Base-by-base conservation (phyloP, 2,888 invertebrate species). In the Tetragonula carbonaria region DNA sequence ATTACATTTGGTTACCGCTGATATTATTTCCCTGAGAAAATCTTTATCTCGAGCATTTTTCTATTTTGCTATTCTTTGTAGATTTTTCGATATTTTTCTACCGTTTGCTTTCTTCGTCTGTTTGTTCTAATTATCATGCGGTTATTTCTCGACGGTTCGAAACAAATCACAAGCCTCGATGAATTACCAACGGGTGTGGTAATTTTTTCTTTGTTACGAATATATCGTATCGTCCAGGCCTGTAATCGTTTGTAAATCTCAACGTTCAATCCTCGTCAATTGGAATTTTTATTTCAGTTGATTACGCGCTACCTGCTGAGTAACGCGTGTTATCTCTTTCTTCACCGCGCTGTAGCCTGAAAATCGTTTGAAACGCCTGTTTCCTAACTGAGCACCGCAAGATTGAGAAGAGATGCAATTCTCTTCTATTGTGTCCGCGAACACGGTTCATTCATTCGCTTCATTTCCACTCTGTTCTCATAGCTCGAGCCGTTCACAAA, bases 341-440 rank as follows among this genome's bases (percentile, higher is more conserved):
- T 28, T 50, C 65, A 59, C 45, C 16, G 57, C 51, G 3, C 45
- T 66, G 72, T 75, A 51, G 45, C 33, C 79, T 75, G 74, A 75
- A 79, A 82, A 82, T 79, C 79, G 75, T 55, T 63, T 28, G 62
- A 72, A 72, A 63, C 14, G 80, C 51, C 75, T 82, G 75, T 82
- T 28, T 82, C 80, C 79, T 75, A 72, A 75, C 80, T 14, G 53
- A 53, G 53, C 67, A 67, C 57, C 55, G 70, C 59, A 59, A 79
- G 53, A 67, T 57, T 66, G 74, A 33, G 62, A 79, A 82, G 79
- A 79, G 71, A 79, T 62, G 82, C 78, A 75, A 71, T 71, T 79
- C 82, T 74, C 82, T 79, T 66, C 78, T 82, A 75, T 79, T 62
- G 79, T 23, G 67, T 11, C 66, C 82, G 59, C 53, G 45, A 45